phyloP scores from a whole-genome alignment of 1,140 invertebrate genomes.

The Penaeus indicus region DNA sequence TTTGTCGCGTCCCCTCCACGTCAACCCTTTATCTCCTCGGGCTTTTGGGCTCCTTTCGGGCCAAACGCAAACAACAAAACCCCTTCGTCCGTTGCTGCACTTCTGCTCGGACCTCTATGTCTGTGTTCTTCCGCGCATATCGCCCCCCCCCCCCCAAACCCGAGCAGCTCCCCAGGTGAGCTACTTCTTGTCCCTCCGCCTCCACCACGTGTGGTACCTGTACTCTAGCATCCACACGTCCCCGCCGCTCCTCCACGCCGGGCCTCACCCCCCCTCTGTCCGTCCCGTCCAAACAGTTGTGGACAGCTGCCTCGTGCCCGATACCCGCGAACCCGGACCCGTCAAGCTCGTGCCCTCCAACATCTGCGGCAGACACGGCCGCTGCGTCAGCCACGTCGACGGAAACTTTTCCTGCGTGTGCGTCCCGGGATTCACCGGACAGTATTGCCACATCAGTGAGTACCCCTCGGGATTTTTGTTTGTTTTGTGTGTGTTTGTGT shows the following conservation, averaged over 20 bases:
- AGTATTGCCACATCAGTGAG: slow-evolving; percentile 81
- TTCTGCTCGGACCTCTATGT: too few relatives aligned
- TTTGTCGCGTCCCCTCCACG: too few relatives aligned
- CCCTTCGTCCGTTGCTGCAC: too few relatives aligned
- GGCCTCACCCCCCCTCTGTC: neutral
- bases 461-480: neutral
- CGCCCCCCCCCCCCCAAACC: neutral
- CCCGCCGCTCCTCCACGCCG: neutral
- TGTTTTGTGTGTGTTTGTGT: neutral
- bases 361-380: slow-evolving; percentile 83
- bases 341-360: slow-evolving; percentile 66
- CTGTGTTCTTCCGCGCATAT: too few relatives aligned
- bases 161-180: neutral
- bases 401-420: slow-evolving; percentile 88
- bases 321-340: slow-evolving; percentile 69
- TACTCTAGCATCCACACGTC: slow-evolving; percentile 4
- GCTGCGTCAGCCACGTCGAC: slow-evolving; percentile 78
- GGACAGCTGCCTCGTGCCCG: slow-evolving; percentile 73
- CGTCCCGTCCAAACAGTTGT: slow-evolving; percentile 68
- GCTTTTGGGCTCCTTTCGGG: too few relatives aligned
- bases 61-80: too few relatives aligned
- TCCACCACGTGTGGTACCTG: neutral
- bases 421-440: slow-evolving; percentile 90
- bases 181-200: neutral
- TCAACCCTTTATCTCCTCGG: too few relatives aligned